Evolutionary conservation across 2,113 vertebrate genomes (phyloP).

Genomic region (Cnemophilus loriae): DNA sequence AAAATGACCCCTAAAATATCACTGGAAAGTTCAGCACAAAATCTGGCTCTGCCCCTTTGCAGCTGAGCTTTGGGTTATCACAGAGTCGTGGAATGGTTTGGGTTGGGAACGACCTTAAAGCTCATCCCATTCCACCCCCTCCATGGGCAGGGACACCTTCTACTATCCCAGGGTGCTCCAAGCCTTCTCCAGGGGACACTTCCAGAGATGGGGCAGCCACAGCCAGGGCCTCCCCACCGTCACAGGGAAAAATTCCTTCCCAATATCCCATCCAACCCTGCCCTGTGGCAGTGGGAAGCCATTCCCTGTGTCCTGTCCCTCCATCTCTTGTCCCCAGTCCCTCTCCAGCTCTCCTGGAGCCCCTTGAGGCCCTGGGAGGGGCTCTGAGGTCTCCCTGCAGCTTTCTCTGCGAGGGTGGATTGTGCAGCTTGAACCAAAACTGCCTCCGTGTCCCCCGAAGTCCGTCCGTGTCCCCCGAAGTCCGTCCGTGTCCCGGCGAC

Average conservation of each 20-base stretch:
- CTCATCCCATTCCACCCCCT: background rate
- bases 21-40: background rate
- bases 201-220: background rate
- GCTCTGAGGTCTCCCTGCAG: fast-evolving
- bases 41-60: background rate
- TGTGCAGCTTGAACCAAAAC: background rate
- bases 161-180: background rate
- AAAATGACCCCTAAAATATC: fast-evolving
- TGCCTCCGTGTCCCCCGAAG: fast-evolving
- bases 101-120: background rate
- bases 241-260: fast-evolving
- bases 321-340: background rate
- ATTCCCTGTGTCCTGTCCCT: background rate
- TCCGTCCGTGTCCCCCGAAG: fast-evolving
- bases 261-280: fast-evolving
- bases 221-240: background rate
- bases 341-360: background rate
- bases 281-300: background rate
- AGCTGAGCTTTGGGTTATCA: background rate
- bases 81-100: fast-evolving
- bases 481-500: fast-evolving
- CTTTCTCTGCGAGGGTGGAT: fast-evolving
- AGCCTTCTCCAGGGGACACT: background rate
- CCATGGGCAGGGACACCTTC: background rate
- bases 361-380: fast-evolving